Evolutionary conservation across 2,888 invertebrate species (phyloP).

Genomic region (Aphodius sticticus): DNA sequence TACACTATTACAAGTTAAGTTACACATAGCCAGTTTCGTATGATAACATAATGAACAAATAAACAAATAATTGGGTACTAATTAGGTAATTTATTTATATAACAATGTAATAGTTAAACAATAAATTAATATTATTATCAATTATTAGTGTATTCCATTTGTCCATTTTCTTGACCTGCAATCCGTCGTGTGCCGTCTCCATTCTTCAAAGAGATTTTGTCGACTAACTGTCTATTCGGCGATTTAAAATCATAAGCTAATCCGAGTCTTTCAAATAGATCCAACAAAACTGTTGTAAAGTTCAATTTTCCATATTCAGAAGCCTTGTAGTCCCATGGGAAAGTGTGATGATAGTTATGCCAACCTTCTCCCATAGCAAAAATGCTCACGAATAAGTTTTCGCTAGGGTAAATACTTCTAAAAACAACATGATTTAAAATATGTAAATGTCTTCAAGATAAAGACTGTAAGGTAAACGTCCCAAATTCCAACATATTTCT

Average conservation of each 20-base stretch:
- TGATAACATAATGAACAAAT: too few relatives aligned
- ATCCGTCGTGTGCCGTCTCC: conserved; percentile 64
- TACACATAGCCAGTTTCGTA: too few relatives aligned
- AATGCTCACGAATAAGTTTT: conserved; percentile 78
- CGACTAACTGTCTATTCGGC: conserved; percentile 72
- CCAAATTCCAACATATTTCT: too few relatives aligned
- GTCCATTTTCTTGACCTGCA: not conserved
- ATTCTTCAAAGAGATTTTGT: conserved; percentile 73
- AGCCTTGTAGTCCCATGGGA: conserved; percentile 88
- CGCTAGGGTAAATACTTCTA: conserved; percentile 80
- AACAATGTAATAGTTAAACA: too few relatives aligned
- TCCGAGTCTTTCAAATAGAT: conserved; percentile 72
- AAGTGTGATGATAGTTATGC: conserved; percentile 66
- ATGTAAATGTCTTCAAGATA: conserved; percentile 8
- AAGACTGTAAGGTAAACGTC: too few relatives aligned
- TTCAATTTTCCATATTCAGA: conserved; percentile 76
- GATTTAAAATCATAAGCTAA: conserved; percentile 80
- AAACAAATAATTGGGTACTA: too few relatives aligned
- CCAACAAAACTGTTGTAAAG: conserved; percentile 73
- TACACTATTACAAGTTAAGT: too few relatives aligned
- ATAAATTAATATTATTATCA: too few relatives aligned
- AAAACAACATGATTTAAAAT: not conserved
- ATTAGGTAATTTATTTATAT: too few relatives aligned
- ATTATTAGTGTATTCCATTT: not conserved
- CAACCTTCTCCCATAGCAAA: conserved; percentile 79